phyloP scores from a whole-genome alignment of 2,888 invertebrate species.

The Myopa testacea region DNA sequence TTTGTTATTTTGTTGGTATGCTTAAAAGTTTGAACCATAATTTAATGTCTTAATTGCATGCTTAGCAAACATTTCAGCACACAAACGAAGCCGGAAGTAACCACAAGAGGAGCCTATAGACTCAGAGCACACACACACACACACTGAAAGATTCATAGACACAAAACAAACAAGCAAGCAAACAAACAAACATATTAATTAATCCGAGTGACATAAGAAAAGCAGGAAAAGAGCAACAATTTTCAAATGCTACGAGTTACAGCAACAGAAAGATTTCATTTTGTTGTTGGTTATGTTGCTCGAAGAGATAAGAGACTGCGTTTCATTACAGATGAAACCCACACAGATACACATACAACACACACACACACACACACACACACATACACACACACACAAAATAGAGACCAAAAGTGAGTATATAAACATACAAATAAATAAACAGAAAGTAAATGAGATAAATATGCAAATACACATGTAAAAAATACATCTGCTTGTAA shows the following conservation, averaged over 20 bases:
- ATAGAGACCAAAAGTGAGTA: no score
- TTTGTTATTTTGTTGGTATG: no score
- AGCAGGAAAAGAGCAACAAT: neutral
- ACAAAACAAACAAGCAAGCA: neutral
- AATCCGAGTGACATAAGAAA: no score
- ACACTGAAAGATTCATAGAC: neutral
- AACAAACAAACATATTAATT: neutral
- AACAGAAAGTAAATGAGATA: no score
- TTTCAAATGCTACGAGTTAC: no score
- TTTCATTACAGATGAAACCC: neutral
- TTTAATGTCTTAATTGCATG: slow-evolving; percentile 39
- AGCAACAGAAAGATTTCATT: neutral
- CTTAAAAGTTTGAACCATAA: slow-evolving; percentile 21
- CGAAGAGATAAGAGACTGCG: neutral
- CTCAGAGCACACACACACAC: neutral
- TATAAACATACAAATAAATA: no score
- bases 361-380: no score
- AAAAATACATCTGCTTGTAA: no score
- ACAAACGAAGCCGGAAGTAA: no score
- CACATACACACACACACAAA: neutral
- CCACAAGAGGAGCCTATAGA: no score
- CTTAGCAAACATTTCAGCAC: slow-evolving; percentile 20
- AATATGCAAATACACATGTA: no score
- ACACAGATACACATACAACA: neutral
- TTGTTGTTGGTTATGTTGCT: neutral